A percentile compares a stretch with the other conserved stretches of the same genome.
Conservation (phyloP, 2,797 vertebrate species). For the Triplophysa yarkandensis region DNA sequence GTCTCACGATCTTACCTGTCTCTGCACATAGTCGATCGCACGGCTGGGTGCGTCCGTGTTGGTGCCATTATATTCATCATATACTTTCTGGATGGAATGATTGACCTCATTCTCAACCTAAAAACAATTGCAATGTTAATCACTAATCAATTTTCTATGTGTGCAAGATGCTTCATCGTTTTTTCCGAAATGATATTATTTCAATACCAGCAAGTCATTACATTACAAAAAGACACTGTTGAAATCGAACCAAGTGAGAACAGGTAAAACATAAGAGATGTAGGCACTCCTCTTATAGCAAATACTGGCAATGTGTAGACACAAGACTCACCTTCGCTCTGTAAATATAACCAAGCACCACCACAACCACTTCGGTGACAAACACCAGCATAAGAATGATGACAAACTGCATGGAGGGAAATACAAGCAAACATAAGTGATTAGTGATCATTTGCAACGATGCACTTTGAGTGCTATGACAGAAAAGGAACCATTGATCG, state of each 20-base stretch:
- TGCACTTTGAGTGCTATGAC: not conserved
- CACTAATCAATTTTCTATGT: not conserved
- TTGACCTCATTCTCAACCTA: slow-evolving; percentile 95
- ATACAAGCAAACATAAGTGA: slow-evolving; percentile 16
- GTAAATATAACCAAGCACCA: slow-evolving; percentile 96
- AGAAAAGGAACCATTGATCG: not conserved
- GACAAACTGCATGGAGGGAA: slow-evolving; percentile 84
- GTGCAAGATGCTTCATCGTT: no score
- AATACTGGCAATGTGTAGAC: slow-evolving; percentile 13
- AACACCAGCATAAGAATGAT: slow-evolving; percentile 95
- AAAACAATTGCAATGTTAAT: slow-evolving; percentile 49
- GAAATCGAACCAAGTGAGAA: not conserved
- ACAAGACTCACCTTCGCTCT: slow-evolving; percentile 88
- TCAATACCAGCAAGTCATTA: not conserved
- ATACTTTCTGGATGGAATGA: slow-evolving; percentile 92
- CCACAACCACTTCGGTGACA: slow-evolving; percentile 93
- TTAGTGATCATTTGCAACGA: not conserved
- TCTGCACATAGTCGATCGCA: slow-evolving; percentile 96
- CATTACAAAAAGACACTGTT: not conserved
- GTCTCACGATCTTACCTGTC: slow-evolving; percentile 80
- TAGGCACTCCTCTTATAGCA: slow-evolving; percentile 25
- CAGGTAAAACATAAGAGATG: slow-evolving; percentile 6
- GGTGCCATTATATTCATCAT: slow-evolving; percentile 92
- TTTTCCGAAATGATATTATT: not conserved
- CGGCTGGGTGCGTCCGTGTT: slow-evolving; percentile 93